Conservation (phyloP, 2,888 invertebrate genomes). For the Gymnosoma rotundatum region DNA sequence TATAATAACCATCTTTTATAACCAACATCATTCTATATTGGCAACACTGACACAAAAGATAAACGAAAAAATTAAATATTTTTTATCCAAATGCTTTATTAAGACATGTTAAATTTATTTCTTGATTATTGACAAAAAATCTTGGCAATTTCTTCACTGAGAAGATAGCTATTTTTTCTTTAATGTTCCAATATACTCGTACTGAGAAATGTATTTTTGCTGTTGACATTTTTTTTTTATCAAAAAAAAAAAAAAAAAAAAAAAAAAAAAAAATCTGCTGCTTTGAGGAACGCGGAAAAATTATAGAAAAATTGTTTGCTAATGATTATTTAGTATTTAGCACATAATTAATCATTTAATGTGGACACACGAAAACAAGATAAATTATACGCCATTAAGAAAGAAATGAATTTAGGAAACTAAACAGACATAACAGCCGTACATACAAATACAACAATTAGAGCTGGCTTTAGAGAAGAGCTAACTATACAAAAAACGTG, state of each 20-base stretch:
- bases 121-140: not conserved
- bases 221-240: conserved; percentile 26
- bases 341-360: conserved; percentile 60
- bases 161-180: not conserved
- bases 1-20: too few relatives aligned
- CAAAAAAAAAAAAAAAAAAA: not conserved
- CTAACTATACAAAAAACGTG: conserved; percentile 5
- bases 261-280: not conserved
- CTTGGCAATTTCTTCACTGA: not conserved
- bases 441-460: conserved; percentile 5
- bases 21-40: too few relatives aligned
- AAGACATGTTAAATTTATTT: too few relatives aligned
- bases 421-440: conserved; percentile 4
- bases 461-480: conserved; percentile 10
- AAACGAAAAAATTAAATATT: too few relatives aligned
- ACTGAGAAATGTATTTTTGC: not conserved
- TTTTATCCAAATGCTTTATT: too few relatives aligned
- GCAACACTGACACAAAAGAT: too few relatives aligned
- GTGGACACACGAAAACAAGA: conserved; percentile 56
- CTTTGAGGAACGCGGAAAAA: conserved; percentile 59
- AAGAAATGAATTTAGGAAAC: conserved; percentile 21
- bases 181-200: not conserved
- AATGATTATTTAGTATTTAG: conserved; percentile 63
- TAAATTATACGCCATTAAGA: conserved; percentile 54
- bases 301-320: conserved; percentile 15